Base-by-base conservation (phyloP, 2,888 invertebrate species). In the Agonum fuliginosum region DNA sequence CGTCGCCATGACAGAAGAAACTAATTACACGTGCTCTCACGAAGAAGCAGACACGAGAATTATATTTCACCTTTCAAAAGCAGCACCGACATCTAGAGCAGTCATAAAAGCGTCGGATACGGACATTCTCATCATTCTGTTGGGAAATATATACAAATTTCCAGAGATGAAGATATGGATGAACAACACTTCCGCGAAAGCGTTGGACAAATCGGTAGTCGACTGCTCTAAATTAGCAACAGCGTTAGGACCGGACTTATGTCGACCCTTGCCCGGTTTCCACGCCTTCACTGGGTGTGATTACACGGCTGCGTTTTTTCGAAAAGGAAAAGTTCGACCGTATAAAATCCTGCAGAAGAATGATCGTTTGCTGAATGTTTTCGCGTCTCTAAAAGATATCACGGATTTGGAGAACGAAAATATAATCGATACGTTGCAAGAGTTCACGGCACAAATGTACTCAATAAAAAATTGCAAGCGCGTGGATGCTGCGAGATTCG, bases 211-310 rank as follows among this genome's bases (percentile, higher is more conserved):
- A 12, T 78, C n/a, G n/a, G n/a, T n/a, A n/a, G n/a, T 78, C 20
- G 78, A 79, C 78, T 46, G 82, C 48, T 79, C 78, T 34, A 58
- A 80, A 78, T 10, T 82, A 75, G 80, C 78, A 14, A 51, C 73
- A 78, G 71, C 22, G 74, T 82, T 12, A 81, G 82, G 19, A n/a
- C 20, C 22, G 1, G 73, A 65, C 72, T 79, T 82, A 79, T 81
- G 58, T 17, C 58, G 78, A 79, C 78, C 80, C 48, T 48, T 84
- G 77, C 82, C 83, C 30, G 80, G 78, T 30, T 82, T 83, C 46
- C 83, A 84, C 67, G 84, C 84, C 8, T 30, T 81, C 12, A 83
- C 82, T 5, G 83, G 83, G 19, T 83, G 83, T 62, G 82, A 83
- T 75, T 83, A 79, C 67, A 82, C 78, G 6, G 80, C 81, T 43